Evolutionary conservation across 2,113 vertebrate species (phyloP), one percentile per base, ranked within the genome.

Genomic region (Brachyhypopomus gauderio): DNA sequence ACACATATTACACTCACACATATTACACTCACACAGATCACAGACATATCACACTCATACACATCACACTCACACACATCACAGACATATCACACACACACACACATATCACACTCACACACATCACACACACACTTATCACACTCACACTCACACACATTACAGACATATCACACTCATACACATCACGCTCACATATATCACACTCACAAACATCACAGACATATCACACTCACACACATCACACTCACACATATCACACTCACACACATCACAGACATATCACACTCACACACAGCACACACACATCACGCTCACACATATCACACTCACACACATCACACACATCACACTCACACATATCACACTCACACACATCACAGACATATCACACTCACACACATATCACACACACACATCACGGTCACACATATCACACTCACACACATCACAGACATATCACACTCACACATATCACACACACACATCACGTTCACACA

Each of bases 11-110:
- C 8, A 11, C 45, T 14, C 45, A n/a, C n/a, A n/a, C n/a, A n/a
- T n/a, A n/a, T n/a, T n/a, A 52, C 45, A 52, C 79, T 59, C 74
- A 22, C 55, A 74, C 79, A 81, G n/a, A n/a, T n/a, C n/a, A n/a
- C n/a, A 14, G 9, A 22, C 67, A 72, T 1, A 52, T 14, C 12
- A 14, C 8, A 11, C 45, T n/a, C n/a, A n/a, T n/a, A n/a, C n/a
- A n/a, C n/a, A n/a, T 14, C 45, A 52, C 45, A 52, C 79, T 59
- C 74, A 22, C 55, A 74, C 79, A 81, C 62, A n/a, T n/a, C n/a
- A n/a, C n/a, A n/a, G n/a, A n/a, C n/a, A n/a, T n/a, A n/a, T n/a
- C n/a, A n/a, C n/a, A n/a, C n/a, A n/a, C n/a, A n/a, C n/a, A n/a
- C n/a, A 14, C 45, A 22, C 67, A 72, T 1, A 52, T 14, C 12